A percentile compares a stretch with the other conserved stretches of the same genome.
phyloP scores from a whole-genome alignment of 2,888 invertebrate genomes.

The Mimas tiliae region DNA sequence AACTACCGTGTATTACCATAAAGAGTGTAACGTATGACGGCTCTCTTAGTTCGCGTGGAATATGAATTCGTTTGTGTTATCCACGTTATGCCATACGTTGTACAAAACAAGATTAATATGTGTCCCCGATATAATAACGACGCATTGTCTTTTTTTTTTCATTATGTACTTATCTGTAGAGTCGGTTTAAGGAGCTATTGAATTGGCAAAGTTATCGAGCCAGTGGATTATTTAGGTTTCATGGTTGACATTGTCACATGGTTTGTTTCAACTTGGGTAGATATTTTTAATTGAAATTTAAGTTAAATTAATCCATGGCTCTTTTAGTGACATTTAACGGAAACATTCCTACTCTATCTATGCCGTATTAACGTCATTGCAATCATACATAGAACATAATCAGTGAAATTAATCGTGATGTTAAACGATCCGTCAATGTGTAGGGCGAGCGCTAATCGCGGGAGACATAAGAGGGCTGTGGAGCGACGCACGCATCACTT shows the following conservation, averaged over 20 bases:
- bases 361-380: slow-evolving; percentile 2
- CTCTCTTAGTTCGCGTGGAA: slow-evolving; percentile 76
- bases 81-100: slow-evolving; percentile 67
- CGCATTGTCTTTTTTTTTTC: slow-evolving; percentile 50
- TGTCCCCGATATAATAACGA: slow-evolving; percentile 56
- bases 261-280: too few species aligned
- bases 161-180: neutral
- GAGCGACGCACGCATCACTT: slow-evolving; percentile 77
- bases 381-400: slow-evolving; percentile 37
- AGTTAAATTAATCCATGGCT: neutral
- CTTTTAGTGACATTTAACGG: neutral
- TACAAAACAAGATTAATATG: slow-evolving; percentile 62
- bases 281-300: too few species aligned
- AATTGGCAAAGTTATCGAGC: neutral
- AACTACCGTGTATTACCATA: slow-evolving; percentile 75
- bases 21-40: slow-evolving; percentile 73
- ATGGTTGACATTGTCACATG: too few species aligned
- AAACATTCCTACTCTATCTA: neutral
- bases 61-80: slow-evolving; percentile 72
- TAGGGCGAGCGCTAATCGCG: slow-evolving; percentile 67
- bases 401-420: slow-evolving; percentile 41
- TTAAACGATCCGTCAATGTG: slow-evolving; percentile 59
- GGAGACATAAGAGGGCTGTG: slow-evolving; percentile 69
- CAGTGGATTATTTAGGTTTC: neutral
- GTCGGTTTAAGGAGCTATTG: slow-evolving; percentile 2